Evolutionary conservation across 2,888 invertebrate genomes (phyloP).

Genomic region (Allophyes oxyacanthae): DNA sequence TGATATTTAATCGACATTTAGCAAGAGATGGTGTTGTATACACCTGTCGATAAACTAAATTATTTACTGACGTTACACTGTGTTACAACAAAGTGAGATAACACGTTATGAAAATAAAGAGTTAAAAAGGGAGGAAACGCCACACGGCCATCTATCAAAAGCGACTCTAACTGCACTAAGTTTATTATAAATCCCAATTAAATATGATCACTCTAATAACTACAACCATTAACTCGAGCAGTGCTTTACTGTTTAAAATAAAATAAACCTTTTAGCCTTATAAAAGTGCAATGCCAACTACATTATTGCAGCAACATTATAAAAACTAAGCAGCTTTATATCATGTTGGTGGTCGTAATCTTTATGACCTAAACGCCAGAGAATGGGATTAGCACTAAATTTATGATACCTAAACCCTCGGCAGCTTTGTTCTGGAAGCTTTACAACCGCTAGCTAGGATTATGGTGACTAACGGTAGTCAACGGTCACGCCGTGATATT

Average conservation of each 20-base stretch:
- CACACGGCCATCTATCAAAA: no score
- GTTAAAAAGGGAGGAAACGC: no score
- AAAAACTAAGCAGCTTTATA: constrained; percentile 57
- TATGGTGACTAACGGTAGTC: constrained; percentile 51
- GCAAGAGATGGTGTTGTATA: no score
- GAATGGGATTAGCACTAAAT: constrained; percentile 66
- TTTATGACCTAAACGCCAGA: constrained; percentile 67
- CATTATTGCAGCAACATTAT: constrained; percentile 45
- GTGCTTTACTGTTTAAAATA: background rate
- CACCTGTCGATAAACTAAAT: no score
- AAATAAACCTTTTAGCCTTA: background rate
- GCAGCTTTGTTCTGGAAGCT: constrained; percentile 56
- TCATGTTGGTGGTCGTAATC: constrained; percentile 64
- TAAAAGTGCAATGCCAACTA: constrained; percentile 18
- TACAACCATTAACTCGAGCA: no score
- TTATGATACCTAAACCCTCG: constrained; percentile 63
- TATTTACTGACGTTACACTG: no score
- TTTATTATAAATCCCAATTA: no score
- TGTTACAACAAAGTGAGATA: no score
- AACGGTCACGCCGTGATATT: constrained; percentile 31
- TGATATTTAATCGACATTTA: no score
- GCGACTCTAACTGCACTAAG: no score
- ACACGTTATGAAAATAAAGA: no score
- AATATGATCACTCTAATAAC: no score
- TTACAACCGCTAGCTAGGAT: constrained; percentile 60